Base-by-base conservation (phyloP, 2,113 vertebrate species). In the Nipponia nippon region DNA sequence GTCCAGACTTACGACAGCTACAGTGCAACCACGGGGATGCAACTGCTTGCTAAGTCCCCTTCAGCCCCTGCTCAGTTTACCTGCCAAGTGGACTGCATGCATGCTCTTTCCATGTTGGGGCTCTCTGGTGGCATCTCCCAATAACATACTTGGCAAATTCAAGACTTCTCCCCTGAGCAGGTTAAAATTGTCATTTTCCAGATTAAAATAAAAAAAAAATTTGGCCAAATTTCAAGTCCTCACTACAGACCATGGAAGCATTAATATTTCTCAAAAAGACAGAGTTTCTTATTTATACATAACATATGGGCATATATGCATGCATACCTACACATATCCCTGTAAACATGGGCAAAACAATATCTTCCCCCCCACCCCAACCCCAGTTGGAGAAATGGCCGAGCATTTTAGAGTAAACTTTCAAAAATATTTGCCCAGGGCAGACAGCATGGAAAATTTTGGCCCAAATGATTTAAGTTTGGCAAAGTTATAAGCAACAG, bases 361-460 rank as follows among this genome's bases (percentile, higher is more conserved):
- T 4, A 15, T 9, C 2, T 32, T 38, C 9, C 38, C 38, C 38
- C 38, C 38, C 38, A 9, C 52, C 9, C 29, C 25, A 66, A 34
- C 21, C 23, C 40, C 8, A 26, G 10, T 1, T 65, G 65, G 73
- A 93, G 36, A 85, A 96, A 82, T 53, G 32, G 58, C 15, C 65
- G 65, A 95, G 59, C 22, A 49, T 63, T 95, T 87, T 19, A 50
- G 53, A 76, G 23, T 26, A 80, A 94, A 59, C 59, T 66, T 69
- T 77, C 36, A 61, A 88, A 95, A 96, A 80, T 80, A 77, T 63
- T 87, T 93, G 53, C 70, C 83, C 58, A 26, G 72, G 66, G 83
- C 87, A 96, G 71, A 62, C 26, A 88, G 63, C 91, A 63, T 16
- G 84, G 62, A 93, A 94, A 93, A 80, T 83, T 96, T 80, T 95